phyloP scores from a whole-genome alignment of 2,113 vertebrate species.

The Spermophilus dauricus region DNA sequence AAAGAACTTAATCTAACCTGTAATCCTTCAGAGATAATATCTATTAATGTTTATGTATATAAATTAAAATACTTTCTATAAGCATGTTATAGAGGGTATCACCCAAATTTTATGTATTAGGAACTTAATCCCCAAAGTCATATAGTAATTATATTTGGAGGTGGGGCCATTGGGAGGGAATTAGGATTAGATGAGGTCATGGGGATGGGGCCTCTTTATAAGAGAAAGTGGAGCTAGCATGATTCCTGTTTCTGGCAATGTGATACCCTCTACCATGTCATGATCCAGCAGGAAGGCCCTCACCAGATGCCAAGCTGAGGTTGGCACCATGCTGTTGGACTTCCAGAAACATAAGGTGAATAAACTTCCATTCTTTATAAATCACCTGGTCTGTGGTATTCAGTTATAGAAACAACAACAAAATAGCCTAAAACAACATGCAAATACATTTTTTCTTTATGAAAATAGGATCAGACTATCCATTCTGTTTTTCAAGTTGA shows the following conservation, averaged over 20 bases:
- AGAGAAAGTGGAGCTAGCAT: not conserved
- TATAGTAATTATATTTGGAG: not conserved
- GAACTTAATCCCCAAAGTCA: not conserved
- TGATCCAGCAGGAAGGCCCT: not conserved
- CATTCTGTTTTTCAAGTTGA: constrained; percentile 18
- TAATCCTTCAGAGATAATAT: not conserved
- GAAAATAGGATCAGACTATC: not conserved
- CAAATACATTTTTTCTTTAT: not conserved
- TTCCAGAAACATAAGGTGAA: not conserved
- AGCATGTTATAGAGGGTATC: not conserved
- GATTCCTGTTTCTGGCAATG: not conserved
- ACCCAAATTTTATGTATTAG: not conserved
- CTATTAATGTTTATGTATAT: not conserved
- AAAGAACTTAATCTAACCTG: not conserved
- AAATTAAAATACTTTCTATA: constrained; percentile 8
- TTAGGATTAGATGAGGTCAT: not conserved
- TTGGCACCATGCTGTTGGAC: not conserved
- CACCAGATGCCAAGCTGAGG: not conserved
- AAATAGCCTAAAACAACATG: not conserved
- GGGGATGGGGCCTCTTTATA: not conserved
- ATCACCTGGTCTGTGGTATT: not conserved
- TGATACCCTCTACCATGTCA: not conserved
- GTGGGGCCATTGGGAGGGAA: too few relatives aligned
- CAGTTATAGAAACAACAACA: not conserved
- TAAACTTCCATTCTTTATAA: not conserved